phyloP scores from a whole-genome alignment of 2,113 vertebrate species.

The Corythaeola cristata region DNA sequence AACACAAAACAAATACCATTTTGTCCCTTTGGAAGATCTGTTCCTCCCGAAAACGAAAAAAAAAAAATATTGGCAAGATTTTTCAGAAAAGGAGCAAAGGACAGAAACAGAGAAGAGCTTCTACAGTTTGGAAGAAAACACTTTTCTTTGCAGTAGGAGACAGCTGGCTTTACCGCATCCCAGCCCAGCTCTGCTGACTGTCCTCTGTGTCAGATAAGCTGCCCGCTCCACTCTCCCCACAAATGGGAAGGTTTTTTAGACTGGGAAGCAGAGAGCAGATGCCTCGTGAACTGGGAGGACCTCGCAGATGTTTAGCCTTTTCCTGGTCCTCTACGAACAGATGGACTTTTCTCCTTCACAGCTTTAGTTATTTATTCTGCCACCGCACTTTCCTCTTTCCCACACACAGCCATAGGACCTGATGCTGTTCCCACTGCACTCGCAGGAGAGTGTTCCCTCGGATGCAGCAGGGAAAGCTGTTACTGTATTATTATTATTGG shows the following conservation, averaged over 20 bases:
- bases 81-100: not conserved
- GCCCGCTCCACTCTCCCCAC: not conserved
- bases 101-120: not conserved
- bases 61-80: not conserved
- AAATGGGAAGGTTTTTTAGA: not conserved
- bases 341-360: slow-evolving; percentile 45
- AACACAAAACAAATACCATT: not conserved
- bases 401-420: not conserved
- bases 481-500: not conserved
- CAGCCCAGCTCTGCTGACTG: not conserved
- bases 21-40: not conserved
- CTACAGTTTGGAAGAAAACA: not conserved
- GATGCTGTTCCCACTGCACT: not conserved
- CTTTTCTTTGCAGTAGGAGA: not conserved
- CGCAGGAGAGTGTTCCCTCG: rapidly evolving
- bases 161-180: not conserved
- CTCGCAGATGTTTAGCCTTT: slow-evolving; percentile 63
- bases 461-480: not conserved
- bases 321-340: not conserved
- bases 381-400: slow-evolving; percentile 45
- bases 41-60: not conserved
- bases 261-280: slow-evolving; percentile 31
- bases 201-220: slow-evolving; percentile 15
- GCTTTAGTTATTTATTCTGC: slow-evolving; percentile 48
- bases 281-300: slow-evolving; percentile 44